phyloP scores from a whole-genome alignment of 2,113 vertebrate genomes.

The Syngnathus floridae region DNA sequence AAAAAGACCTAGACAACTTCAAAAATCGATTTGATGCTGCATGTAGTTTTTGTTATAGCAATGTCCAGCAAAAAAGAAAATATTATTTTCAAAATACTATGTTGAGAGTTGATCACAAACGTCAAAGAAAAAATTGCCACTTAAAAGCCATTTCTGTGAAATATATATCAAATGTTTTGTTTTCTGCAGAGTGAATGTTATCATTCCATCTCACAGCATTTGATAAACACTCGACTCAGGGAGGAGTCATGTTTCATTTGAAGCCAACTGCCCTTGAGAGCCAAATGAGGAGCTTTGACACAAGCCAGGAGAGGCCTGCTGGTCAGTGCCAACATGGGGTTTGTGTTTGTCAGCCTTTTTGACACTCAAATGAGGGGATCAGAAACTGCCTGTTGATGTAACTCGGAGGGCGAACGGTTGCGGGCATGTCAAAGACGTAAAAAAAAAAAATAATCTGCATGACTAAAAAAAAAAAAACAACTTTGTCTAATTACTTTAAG shows the following conservation, averaged over 20 bases:
- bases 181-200: slow-evolving; percentile 1
- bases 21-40: too few relatives aligned
- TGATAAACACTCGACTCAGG: slow-evolving; percentile 13
- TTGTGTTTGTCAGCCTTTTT: slow-evolving; percentile 6
- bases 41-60: too few relatives aligned
- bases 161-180: background rate
- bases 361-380: slow-evolving; percentile 16
- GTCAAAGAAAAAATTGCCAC: too few relatives aligned
- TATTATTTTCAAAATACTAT: too few relatives aligned
- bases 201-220: slow-evolving; percentile 21
- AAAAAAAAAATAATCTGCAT: background rate
- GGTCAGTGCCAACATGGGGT: slow-evolving; percentile 2
- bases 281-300: slow-evolving; percentile 25
- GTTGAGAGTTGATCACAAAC: too few relatives aligned
- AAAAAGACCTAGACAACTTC: background rate
- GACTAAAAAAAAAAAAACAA: background rate
- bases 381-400: slow-evolving; percentile 13
- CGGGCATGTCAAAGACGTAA: background rate
- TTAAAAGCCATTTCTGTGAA: too few relatives aligned
- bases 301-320: slow-evolving; percentile 17
- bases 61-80: too few relatives aligned
- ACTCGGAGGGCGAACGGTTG: slow-evolving; percentile 4
- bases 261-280: background rate
- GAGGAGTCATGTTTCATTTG: slow-evolving; percentile 29
- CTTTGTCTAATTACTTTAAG: too few relatives aligned